These are phyloP conservation scores for Heterotis niloticus DNA, from an alignment of 2,113 vertebrate species.

Conservation along the genomic window DNA sequence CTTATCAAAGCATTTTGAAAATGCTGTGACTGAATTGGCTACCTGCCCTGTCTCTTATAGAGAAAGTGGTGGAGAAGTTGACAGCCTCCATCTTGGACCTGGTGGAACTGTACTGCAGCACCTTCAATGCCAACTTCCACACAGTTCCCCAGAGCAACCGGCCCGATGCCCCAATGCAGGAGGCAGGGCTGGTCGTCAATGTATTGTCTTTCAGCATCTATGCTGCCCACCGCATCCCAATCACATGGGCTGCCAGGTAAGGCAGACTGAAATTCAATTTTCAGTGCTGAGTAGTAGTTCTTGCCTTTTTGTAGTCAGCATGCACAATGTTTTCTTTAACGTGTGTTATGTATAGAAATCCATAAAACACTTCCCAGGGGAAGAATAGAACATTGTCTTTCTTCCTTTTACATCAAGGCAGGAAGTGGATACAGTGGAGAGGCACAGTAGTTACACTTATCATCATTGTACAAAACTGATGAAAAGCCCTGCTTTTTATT, in stretches of 20 bases:
- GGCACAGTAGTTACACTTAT: too few relatives aligned
- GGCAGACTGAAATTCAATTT: not conserved
- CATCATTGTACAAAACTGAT: too few relatives aligned
- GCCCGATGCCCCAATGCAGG: conserved; percentile 62
- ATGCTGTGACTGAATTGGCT: not conserved
- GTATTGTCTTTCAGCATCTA: conserved; percentile 82
- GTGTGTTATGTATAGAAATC: not conserved
- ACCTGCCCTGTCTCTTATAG: conserved; percentile 48
- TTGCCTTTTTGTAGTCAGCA: too few relatives aligned
- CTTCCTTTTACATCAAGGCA: not conserved
- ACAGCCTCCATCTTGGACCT: conserved; percentile 86
- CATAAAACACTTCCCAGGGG: not conserved
- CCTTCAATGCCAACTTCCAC: conserved; percentile 95
- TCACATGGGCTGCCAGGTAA: conserved; percentile 91
- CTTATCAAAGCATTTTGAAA: not conserved
- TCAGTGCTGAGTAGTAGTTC: not conserved
- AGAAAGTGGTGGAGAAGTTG: conserved; percentile 82
- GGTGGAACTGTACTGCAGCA: conserved; percentile 90
- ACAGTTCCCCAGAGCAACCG: conserved; percentile 59
- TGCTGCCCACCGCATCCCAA: conserved; percentile 87
- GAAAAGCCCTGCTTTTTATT: too few relatives aligned
- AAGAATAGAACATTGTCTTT: not conserved
- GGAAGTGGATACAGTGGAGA: too few relatives aligned
- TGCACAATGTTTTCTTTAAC: not conserved
- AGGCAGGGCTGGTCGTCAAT: conserved; percentile 74